Evolutionary conservation across 2,113 vertebrate species (phyloP).

Genomic region (Mirza zaza): DNA sequence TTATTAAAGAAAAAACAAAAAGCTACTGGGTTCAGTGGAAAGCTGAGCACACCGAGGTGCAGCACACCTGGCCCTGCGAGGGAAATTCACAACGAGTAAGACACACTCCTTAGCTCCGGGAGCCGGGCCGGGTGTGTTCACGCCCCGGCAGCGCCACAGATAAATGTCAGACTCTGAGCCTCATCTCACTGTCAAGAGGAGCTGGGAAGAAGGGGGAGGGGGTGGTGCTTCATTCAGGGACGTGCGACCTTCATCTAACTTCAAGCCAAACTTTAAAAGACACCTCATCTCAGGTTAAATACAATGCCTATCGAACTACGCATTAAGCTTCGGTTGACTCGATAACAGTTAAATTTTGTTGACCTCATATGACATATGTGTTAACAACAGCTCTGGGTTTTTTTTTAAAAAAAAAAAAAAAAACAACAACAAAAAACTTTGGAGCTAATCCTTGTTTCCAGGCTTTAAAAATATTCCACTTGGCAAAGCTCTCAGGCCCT

Average conservation of each 20-base stretch:
- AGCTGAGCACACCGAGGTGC: not conserved
- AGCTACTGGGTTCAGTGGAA: not conserved
- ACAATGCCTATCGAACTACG: too few species aligned
- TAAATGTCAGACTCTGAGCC: accelerated
- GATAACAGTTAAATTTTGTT: not conserved
- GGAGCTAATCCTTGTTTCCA: not conserved
- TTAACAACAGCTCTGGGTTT: too few species aligned
- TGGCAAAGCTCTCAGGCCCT: not conserved
- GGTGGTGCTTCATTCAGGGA: accelerated
- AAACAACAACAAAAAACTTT: too few species aligned
- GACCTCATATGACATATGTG: not conserved
- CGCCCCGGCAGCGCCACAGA: accelerated
- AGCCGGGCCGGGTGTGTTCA: too few species aligned
- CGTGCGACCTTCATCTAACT: not conserved
- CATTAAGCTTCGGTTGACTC: too few species aligned
- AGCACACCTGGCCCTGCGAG: too few species aligned
- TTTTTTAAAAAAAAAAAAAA: too few species aligned
- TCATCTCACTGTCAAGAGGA: accelerated
- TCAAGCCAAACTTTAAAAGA: not conserved
- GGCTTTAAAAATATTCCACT: not conserved
- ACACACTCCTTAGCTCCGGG: accelerated
- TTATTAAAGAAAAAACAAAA: not conserved
- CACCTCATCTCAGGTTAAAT: not conserved
- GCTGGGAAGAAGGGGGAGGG: not conserved
- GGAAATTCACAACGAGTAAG: not conserved